Base-by-base conservation (phyloP, 2,888 invertebrate genomes). In the Gari tellinella region DNA sequence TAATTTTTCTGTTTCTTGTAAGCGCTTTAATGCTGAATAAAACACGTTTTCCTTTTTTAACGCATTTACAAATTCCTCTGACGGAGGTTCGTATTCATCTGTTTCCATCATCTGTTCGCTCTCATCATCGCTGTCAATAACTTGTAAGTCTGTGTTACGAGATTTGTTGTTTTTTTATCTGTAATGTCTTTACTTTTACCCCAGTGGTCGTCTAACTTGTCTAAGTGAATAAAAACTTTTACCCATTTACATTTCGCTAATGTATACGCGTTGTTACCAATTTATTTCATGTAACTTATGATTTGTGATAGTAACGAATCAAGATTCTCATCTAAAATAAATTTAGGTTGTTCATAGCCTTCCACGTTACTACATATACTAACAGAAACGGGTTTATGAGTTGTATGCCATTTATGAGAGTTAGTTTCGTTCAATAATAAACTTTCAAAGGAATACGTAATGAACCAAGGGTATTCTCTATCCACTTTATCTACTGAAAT, bases 11-110 rank as follows among this genome's bases (percentile, higher is more conserved):
- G 31, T 31, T 31, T 31, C 10, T 4, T 31, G 4, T 7, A 52
- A n/a, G 10, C n/a, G 25, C 46, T 52, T 14, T 2, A 45, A 12
- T 2, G 43, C 19, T 1, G 10, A 17, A 26, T 67, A 40, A n/a
- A 17, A 60, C 5, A 60, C 60, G 37, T 67, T 60, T 60, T 52
- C 67, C 37, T 55, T 67, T n/a, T 23, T 23, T 15, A 67, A 45
- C 3, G 58, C 53, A 0, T 46, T 1, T 15, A 60, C n/a, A 46
- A 67, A 67, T 25, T 67, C 60, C 14, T 15, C 38, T 1, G 67
- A 53, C n/a, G 53, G 45, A 14, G 52, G 67, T 38, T 67, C 60
- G 31, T 12, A 60, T 17, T 52, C 60, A 40, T 40, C 38, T 1
- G 37, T 40, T 60, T 67, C 67, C 37, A 15, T 55, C 12, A 38